A percentile compares a stretch with the other conserved stretches of the same genome.
Evolutionary conservation across 2,888 invertebrate species (phyloP).

Genomic region (Athrips mouffetella): DNA sequence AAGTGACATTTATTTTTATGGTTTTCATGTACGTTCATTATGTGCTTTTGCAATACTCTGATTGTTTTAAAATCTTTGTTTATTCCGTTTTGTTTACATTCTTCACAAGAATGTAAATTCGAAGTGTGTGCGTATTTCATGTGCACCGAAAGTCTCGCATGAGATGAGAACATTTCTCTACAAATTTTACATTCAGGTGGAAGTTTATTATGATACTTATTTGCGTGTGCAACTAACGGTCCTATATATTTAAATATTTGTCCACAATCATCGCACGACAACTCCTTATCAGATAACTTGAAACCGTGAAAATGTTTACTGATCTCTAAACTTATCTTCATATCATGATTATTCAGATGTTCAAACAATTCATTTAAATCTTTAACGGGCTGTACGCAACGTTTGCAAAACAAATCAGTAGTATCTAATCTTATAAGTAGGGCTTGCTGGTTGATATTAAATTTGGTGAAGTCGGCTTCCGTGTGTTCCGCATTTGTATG

Average conservation of each 20-base stretch:
- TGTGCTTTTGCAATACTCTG: too few species aligned
- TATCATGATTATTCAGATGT: conserved; percentile 48
- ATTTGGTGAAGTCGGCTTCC: too few species aligned
- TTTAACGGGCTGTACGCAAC: conserved; percentile 32
- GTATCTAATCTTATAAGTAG: conserved; percentile 42
- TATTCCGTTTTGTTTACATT: too few species aligned
- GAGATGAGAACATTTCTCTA: conserved; percentile 53
- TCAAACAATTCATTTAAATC: conserved; percentile 37
- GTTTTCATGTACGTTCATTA: conserved; percentile 14
- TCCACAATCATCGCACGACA: conserved; percentile 47
- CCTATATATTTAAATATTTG: conserved; percentile 48
- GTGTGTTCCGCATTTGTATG: conserved; percentile 40
- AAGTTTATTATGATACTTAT: conserved; percentile 44
- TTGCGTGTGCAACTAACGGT: conserved; percentile 39
- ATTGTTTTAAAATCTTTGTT: too few species aligned
- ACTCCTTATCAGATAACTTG: conserved; percentile 40
- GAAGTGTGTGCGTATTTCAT: conserved; percentile 44
- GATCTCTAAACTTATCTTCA: conserved; percentile 36
- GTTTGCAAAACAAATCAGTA: conserved; percentile 40
- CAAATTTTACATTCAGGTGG: conserved; percentile 51
- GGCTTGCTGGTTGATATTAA: too few species aligned
- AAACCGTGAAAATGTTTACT: conserved; percentile 36
- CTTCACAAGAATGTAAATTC: conserved; percentile 29
- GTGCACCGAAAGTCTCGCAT: conserved; percentile 46
- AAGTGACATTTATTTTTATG: conserved; percentile 44